Conservation (phyloP, 1,140 invertebrate species). For the Conus betulinus region DNA sequence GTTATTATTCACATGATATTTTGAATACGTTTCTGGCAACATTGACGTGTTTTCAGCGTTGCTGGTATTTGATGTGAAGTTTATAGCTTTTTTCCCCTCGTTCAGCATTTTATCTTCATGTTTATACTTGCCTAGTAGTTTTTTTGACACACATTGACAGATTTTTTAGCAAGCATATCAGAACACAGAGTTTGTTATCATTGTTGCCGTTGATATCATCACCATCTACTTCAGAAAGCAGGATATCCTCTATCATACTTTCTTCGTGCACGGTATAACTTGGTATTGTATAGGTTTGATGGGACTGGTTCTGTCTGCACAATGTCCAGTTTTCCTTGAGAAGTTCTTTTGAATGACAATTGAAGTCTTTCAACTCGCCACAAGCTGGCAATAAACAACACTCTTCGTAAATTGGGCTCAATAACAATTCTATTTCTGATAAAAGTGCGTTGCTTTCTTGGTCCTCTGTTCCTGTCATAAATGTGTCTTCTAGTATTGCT, state of each 20-base stretch:
- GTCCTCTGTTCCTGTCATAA: not conserved
- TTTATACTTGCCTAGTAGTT: not conserved
- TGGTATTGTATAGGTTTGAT: not conserved
- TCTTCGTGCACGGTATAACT: not conserved
- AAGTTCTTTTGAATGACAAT: not conserved
- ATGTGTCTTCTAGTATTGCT: too few relatives aligned
- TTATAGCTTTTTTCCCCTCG: not conserved
- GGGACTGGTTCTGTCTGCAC: not conserved
- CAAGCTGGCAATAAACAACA: not conserved
- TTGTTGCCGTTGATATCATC: not conserved
- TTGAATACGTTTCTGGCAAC: not conserved
- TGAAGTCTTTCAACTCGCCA: not conserved
- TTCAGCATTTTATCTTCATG: not conserved
- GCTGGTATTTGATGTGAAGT: not conserved
- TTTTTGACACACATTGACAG: not conserved
- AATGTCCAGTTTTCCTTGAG: not conserved
- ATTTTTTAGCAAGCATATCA: not conserved
- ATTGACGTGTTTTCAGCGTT: not conserved
- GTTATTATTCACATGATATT: not conserved
- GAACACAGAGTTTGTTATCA: not conserved
- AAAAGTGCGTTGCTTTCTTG: not conserved
- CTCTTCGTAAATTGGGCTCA: not conserved
- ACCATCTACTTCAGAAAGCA: not conserved
- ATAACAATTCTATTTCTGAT: not conserved
- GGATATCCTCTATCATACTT: not conserved